Base-by-base conservation (phyloP, 2,797 vertebrate species). In the Lacerta bilineata region DNA sequence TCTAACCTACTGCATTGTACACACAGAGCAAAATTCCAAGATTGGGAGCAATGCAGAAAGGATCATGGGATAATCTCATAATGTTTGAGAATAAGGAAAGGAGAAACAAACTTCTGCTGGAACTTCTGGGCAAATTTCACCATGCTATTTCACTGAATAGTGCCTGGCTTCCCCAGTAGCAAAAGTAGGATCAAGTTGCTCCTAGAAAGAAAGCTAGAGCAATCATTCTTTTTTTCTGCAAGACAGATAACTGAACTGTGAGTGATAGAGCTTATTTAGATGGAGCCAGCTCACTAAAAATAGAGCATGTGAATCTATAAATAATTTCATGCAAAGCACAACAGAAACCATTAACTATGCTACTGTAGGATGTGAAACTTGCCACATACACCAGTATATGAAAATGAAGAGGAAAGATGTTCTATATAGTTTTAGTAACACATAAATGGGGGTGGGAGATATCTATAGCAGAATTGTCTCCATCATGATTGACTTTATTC, bases 241-340 rank as follows among this genome's bases (percentile, higher is more conserved):
- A 84, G 50, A 33, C 78, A 25, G n/a, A 59, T 10, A 69, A 71
- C 23, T 69, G 59, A 75, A n/a, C 74, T 17, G 18, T 55, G 25
- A 88, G 43, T 1, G 55, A 66, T 23, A 8, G 7, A 8, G 41
- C 4, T 33, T 76, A 66, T 17, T 50, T 50, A 68, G 13, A 23
- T 36, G 27, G 25, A 71, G 36, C 9, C 23, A 79, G 64, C n/a
- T 86, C n/a, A 66, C 61, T 68, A 83, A 88, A 87, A 83, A 88
- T 39, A 83, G 9, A 88, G 68, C 50, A 74, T 20, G 11, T 9
- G 9, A 39, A 59, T 71, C 72, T 83, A 82, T 87, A 82, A 88
- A 68, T 77, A 83, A 69, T 68, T 76, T 83, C 61, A 39, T 18
- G 27, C 41, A 77, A 88, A 69, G 23, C n/a, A 83, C 23, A 83